phyloP scores from a whole-genome alignment of 2,888 invertebrate species.

The Petrolisthes manimaculis region DNA sequence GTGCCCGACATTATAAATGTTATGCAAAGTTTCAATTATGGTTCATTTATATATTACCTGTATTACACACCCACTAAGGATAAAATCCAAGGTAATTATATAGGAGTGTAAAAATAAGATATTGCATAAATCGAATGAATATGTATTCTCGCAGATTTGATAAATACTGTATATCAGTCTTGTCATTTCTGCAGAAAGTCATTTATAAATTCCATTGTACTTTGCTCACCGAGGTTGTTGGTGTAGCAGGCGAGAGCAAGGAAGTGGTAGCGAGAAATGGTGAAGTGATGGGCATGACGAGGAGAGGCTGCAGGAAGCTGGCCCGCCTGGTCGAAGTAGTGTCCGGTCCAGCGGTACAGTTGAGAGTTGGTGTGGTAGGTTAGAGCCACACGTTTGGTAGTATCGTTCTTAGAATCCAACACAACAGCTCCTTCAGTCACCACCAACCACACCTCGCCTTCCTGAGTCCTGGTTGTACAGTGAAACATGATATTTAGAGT shows the following conservation, averaged over 20 bases:
- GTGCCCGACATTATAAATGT: no score
- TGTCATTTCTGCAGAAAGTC: background rate
- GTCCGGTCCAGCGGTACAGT: slow-evolving; percentile 42
- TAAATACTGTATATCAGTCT: no score
- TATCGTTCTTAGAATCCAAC: background rate
- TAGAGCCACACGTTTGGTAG: background rate
- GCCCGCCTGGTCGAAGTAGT: slow-evolving; percentile 34
- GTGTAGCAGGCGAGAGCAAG: slow-evolving; percentile 39
- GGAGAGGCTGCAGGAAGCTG: slow-evolving; percentile 25
- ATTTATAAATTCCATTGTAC: background rate
- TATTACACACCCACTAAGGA: no score
- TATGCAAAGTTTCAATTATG: no score
- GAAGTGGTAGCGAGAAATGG: slow-evolving; percentile 22
- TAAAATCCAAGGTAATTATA: no score
- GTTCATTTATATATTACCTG: no score
- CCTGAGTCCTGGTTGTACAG: slow-evolving; percentile 18
- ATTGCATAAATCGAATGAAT: no score
- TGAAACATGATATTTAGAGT: no score
- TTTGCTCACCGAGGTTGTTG: slow-evolving; percentile 34
- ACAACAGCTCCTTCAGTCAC: background rate
- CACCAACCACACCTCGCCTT: background rate
- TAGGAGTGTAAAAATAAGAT: no score
- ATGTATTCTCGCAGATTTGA: no score
- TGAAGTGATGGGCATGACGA: slow-evolving; percentile 29
- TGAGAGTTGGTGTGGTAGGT: slow-evolving; percentile 36